Percentiles rank a stretch among this genome's conserved stretches.
These are phyloP conservation scores for Chinchilla lanigera DNA, from an alignment of 2,113 vertebrate species.

Conservation along the genomic window DNA sequence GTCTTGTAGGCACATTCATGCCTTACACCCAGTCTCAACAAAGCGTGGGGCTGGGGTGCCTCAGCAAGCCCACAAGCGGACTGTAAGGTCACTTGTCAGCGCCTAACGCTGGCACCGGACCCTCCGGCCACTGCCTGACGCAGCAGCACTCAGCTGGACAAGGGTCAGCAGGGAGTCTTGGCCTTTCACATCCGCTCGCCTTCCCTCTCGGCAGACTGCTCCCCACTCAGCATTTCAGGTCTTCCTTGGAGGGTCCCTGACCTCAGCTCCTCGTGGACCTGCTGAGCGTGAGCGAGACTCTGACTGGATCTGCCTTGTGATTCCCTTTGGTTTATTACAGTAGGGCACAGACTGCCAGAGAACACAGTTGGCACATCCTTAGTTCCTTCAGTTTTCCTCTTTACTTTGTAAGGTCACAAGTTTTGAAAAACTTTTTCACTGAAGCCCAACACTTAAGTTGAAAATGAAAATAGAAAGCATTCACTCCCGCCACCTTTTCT, in stretches of 20 bases:
- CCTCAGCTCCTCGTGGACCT: accelerated
- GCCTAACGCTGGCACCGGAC: background rate
- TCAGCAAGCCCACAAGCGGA: background rate
- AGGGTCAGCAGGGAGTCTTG: background rate
- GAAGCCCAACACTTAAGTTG: background rate
- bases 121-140: accelerated
- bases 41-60: accelerated
- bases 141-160: background rate
- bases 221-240: accelerated
- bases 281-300: background rate
- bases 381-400: background rate
- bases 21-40: background rate
- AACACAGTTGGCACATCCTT: background rate
- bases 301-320: accelerated
- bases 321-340: background rate
- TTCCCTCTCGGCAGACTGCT: too few relatives aligned
- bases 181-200: accelerated
- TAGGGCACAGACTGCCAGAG: background rate
- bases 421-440: constrained; percentile 31
- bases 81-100: accelerated
- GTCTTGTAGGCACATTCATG: background rate
- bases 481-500: background rate
- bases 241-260: background rate
- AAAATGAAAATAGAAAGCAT: background rate
- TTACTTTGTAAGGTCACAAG: background rate